phyloP scores from a whole-genome alignment of 2,797 vertebrate genomes.

The Falco rusticolus region DNA sequence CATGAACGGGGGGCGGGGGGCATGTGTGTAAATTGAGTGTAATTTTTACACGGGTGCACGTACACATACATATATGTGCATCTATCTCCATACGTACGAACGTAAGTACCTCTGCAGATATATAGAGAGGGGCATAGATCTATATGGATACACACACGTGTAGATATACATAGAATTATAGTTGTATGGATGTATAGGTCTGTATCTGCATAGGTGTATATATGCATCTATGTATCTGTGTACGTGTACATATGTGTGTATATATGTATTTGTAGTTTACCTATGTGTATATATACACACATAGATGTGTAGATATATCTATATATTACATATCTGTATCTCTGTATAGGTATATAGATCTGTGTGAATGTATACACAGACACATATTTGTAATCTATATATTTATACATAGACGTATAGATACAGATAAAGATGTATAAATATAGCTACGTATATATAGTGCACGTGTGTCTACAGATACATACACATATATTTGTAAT shows the following conservation, averaged over 20 bases:
- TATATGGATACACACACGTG: rapidly evolving
- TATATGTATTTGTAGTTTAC: neutral
- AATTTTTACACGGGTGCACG: neutral
- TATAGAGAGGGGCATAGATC: too few relatives aligned
- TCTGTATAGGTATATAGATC: neutral
- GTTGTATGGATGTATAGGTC: neutral
- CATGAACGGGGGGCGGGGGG: too few relatives aligned
- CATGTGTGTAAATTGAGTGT: rapidly evolving
- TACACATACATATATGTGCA: rapidly evolving
- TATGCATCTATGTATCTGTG: neutral
- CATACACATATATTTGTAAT: neutral
- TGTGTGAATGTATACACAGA: neutral
- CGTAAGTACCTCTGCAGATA: too few relatives aligned
- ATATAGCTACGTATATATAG: neutral
- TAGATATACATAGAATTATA: too few relatives aligned
- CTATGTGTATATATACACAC: neutral
- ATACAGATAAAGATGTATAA: neutral
- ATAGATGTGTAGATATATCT: neutral
- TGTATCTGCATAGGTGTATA: neutral
- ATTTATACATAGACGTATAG: neutral
- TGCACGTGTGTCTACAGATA: neutral
- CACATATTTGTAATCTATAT: neutral
- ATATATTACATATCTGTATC: neutral
- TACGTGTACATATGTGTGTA: neutral
- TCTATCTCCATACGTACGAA: neutral